Evolutionary conservation across 2,113 vertebrate species (phyloP), one percentile per base, ranked within the genome.

Genomic region (Fregetta grallaria): DNA sequence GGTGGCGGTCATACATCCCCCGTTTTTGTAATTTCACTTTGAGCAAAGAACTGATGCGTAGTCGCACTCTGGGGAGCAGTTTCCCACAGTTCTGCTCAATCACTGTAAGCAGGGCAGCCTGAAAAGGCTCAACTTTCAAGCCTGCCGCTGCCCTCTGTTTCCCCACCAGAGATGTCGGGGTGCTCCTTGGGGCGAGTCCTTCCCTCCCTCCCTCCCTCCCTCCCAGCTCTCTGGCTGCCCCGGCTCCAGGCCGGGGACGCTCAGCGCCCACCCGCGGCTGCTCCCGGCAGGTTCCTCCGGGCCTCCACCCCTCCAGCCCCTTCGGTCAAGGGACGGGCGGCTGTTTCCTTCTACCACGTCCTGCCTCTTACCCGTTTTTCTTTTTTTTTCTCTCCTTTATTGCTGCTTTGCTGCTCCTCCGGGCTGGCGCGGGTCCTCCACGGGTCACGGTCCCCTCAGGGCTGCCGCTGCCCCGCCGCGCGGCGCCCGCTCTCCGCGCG

Each of bases 271-370:
- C 19, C 45, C 3, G 2, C 44, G 29, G 29, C 55, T 42, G 15
- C 5, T 61, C 30, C 36, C 4, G 1, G 21, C 34, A 13, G 16
- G 8, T 10, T 17, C 4, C 7, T 13, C n/a, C 9, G 7, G 9
- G 36, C 10, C 29, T 55, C 50, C 16, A 25, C 18, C 15, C 5
- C 15, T 42, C 34, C 34, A 30, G 10, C 14, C 17, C n/a, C 12
- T 47, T 42, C 1, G 10, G 10, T 25, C 32, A 68, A 22, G 38
- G 3, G 15, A 21, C 0, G 1, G 44, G 52, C 0, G 1, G 30
- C 4, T 1, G 8, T 30, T 27, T 55, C 26, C 17, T 47, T 45
- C 29, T 53, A 29, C 13, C 20, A 32, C 1, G 2, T 34, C 17
- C 34, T 29, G 27, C 49, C 32, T 25, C 36, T 58, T 42, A 32